Evolutionary conservation across 2,888 invertebrate species (phyloP), one percentile per base, ranked within the genome.

Genomic region (Brachypterus glaber): DNA sequence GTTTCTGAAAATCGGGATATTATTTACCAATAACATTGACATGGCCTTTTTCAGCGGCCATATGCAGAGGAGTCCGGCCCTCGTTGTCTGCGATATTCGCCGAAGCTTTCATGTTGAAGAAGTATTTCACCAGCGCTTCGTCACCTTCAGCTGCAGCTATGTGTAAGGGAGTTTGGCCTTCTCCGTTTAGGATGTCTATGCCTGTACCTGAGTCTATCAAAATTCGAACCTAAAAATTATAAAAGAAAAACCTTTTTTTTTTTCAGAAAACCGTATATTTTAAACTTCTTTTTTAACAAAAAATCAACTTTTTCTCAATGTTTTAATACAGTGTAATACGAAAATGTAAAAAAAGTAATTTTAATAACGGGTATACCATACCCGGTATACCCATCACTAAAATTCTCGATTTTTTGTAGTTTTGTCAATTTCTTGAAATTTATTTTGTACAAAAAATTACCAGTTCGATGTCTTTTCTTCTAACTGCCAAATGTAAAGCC

Each of bases 1-100:
- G n/a, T n/a, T n/a, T n/a, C n/a, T n/a, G n/a, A n/a, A n/a, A n/a
- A n/a, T n/a, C n/a, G n/a, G n/a, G n/a, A n/a, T n/a, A n/a, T n/a
- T n/a, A n/a, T n/a, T n/a, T n/a, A n/a, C n/a, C n/a, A n/a, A 98
- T 97, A 55, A 96, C 82, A 35, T 80, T 79, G 2, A 96, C 96
- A 63, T 96, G 92, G 0, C 98, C 98, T 55, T 90, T 84, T 68
- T 97, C 97, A 0, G 97, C 96, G n/a, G 98, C 98, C 56, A 97
- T 71, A 66, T 97, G 96, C 76, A 97, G 86, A 1, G 97, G 93
- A 2, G 95, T 95, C 32, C 96, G 82, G 69, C 97, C 97, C 73
- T 92, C 90, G 64, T 91, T 89, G 67, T 98, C 97, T 39, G 86
- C 78, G 52, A 96, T 83, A 51, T 90, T 86, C 3, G 97, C 93